Evolutionary conservation across 2,797 vertebrate genomes (phyloP).

Genomic region (Mus spretus): DNA sequence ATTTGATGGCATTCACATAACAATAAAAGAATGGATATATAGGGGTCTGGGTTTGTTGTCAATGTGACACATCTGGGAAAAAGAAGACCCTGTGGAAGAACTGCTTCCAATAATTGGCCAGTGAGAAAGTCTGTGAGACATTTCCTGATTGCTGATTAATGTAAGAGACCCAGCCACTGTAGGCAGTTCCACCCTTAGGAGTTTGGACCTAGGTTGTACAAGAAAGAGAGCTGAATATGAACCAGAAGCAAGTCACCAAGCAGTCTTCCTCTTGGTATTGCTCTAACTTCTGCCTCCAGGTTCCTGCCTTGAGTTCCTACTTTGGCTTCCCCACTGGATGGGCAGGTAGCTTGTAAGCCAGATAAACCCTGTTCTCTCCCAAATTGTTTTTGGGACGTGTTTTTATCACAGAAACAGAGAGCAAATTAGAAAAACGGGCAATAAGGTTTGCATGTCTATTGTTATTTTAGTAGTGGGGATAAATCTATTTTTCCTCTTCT

Average conservation of each 20-base stretch:
- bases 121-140: not conserved
- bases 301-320: not conserved
- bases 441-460: not conserved
- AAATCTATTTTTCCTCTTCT: slow-evolving; percentile 13
- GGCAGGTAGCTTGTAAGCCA: not conserved
- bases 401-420: not conserved
- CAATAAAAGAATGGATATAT: not conserved
- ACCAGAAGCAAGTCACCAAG: not conserved
- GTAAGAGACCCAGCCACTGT: not conserved
- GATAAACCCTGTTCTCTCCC: not conserved
- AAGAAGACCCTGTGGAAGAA: not conserved
- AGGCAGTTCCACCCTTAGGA: too few species aligned
- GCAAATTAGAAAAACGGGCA: not conserved
- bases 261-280: not conserved
- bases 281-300: not conserved
- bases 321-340: not conserved
- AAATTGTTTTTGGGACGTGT: not conserved
- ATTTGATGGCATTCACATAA: not conserved
- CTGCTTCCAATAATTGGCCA: not conserved
- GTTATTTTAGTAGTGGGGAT: slow-evolving; percentile 46
- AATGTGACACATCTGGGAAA: not conserved
- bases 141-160: not conserved
- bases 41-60: not conserved
- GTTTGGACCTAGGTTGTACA: not conserved
- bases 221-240: not conserved